phyloP scores from a whole-genome alignment of 2,888 invertebrate species.

The Conistra vaccinii region DNA sequence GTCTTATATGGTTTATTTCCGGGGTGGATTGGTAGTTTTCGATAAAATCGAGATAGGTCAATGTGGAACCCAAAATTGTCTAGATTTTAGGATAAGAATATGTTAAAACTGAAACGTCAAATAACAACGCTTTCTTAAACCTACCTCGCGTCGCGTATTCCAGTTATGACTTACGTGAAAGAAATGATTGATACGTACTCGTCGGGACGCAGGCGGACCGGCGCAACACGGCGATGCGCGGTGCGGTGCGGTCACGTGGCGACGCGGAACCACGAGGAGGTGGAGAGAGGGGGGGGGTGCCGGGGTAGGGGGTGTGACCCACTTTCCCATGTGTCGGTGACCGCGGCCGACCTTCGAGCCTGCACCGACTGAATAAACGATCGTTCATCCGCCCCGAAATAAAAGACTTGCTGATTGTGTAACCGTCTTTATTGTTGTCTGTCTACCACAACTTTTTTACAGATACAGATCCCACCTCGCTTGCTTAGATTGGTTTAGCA shows the following conservation, averaged over 20 bases:
- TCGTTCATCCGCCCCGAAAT: slow-evolving; percentile 79
- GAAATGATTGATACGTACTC: slow-evolving; percentile 36
- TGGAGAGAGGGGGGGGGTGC: slow-evolving; percentile 42
- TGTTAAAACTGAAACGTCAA: neutral
- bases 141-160: slow-evolving; percentile 8
- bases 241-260: slow-evolving; percentile 66
- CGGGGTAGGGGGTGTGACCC: slow-evolving; percentile 82
- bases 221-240: neutral
- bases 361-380: slow-evolving; percentile 82
- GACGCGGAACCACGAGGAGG: slow-evolving; percentile 54
- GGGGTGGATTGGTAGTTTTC: neutral
- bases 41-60: neutral
- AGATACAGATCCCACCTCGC: slow-evolving; percentile 28
- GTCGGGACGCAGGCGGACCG: slow-evolving; percentile 1
- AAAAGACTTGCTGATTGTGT: slow-evolving; percentile 79
- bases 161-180: slow-evolving; percentile 13
- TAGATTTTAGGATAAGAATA: neutral
- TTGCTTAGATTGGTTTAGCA: slow-evolving; percentile 4
- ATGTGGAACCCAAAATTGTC: neutral
- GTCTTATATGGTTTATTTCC: neutral
- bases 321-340: slow-evolving; percentile 86
- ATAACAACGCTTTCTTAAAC: neutral
- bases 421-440: slow-evolving; percentile 80
- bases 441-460: slow-evolving; percentile 50
- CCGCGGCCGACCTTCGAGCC: slow-evolving; percentile 88